A percentile compares a stretch with the other conserved stretches of the same genome.
phyloP scores from a whole-genome alignment of 2,113 vertebrate species.

The Varanus salvator region DNA sequence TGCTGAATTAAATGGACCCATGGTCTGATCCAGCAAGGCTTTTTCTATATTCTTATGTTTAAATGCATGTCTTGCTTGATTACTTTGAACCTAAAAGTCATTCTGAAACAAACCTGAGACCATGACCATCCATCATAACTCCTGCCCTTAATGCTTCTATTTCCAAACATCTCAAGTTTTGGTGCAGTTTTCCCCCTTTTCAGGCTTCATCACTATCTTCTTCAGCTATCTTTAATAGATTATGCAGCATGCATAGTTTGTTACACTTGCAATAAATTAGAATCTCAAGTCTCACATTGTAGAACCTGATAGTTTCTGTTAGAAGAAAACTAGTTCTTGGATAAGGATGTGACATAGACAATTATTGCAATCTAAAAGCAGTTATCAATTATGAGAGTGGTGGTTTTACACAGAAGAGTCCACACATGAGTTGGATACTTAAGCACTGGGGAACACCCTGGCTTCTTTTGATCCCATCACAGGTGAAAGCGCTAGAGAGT shows the following conservation, averaged over 20 bases:
- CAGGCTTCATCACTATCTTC: background rate
- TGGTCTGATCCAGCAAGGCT: background rate
- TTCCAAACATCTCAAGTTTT: background rate
- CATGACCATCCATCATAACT: background rate
- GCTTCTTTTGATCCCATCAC: background rate
- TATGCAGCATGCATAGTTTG: background rate
- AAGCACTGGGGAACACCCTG: background rate
- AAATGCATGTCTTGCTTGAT: background rate
- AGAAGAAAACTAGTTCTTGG: background rate
- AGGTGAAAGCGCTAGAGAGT: slow-evolving; percentile 81
- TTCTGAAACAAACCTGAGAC: background rate
- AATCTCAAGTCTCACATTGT: background rate
- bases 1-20: background rate
- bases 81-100: background rate
- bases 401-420: background rate
- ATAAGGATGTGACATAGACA: background rate
- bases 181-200: background rate
- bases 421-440: too few species aligned
- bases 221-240: background rate
- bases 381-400: background rate
- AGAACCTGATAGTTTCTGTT: background rate
- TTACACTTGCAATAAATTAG: background rate
- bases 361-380: background rate
- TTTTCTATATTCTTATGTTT: too few species aligned
- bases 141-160: background rate